These are phyloP conservation scores for Ectemnius cavifrons DNA, from an alignment of 2,888 invertebrate genomes.

Conservation along the genomic window DNA sequence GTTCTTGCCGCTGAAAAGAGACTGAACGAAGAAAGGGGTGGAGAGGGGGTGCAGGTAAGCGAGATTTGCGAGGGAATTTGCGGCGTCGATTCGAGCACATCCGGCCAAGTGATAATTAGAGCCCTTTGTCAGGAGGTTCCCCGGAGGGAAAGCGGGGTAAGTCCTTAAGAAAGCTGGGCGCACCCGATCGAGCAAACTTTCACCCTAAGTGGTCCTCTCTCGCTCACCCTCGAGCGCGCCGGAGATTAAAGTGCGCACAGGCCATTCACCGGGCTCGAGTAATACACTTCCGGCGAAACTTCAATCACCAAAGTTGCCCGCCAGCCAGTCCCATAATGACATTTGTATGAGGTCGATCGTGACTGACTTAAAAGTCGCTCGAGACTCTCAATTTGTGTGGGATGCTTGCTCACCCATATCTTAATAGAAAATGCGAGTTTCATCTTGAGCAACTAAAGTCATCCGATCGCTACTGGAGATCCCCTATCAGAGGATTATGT, in stretches of 20 bases:
- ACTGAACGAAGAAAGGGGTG: slow-evolving; percentile 20
- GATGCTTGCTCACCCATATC: no score
- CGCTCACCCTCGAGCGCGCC: background rate
- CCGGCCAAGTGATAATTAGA: slow-evolving; percentile 59
- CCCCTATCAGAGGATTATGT: no score
- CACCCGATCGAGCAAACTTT: slow-evolving; percentile 55
- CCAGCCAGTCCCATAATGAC: slow-evolving; percentile 31
- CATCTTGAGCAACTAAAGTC: no score
- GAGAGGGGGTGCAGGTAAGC: slow-evolving; percentile 15
- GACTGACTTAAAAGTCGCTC: slow-evolving; percentile 1
- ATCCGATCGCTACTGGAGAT: no score
- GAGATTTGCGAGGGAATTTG: slow-evolving; percentile 50
- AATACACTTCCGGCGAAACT: slow-evolving; percentile 37
- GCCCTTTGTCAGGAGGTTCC: slow-evolving; percentile 50
- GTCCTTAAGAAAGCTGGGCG: slow-evolving; percentile 39
- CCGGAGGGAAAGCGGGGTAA: slow-evolving; percentile 21
- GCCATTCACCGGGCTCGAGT: slow-evolving; percentile 32
- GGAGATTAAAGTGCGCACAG: slow-evolving; percentile 50
- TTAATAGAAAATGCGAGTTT: no score
- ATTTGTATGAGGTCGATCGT: slow-evolving; percentile 29
- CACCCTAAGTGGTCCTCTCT: slow-evolving; percentile 48
- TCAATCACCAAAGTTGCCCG: slow-evolving; percentile 26
- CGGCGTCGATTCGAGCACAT: slow-evolving; percentile 31
- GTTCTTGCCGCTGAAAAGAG: no score
- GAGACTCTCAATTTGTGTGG: slow-evolving; percentile 5